Base-by-base conservation (phyloP, 2,888 invertebrate genomes). In the Papilio elwesi region DNA sequence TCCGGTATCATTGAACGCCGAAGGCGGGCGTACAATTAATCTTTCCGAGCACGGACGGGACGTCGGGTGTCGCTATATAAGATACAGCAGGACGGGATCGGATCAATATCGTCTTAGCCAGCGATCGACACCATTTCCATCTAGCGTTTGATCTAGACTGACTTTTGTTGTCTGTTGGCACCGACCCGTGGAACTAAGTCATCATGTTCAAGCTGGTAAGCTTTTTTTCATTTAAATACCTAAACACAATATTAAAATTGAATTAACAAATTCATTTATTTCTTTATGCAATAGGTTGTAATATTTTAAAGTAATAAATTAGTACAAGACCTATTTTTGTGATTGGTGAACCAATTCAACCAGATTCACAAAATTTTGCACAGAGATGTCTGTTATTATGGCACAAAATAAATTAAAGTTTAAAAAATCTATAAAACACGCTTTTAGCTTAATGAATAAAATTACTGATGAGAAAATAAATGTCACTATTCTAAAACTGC, bases 191-290 rank as follows among this genome's bases (percentile, higher is more conserved):
- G 63, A 57, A 69, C 67, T 57, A 68, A 52, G 59, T 75, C 83
- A 86, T 78, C 75, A 93, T 93, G 92, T 85, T 82, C 71, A 93
- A 92, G 82, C 78, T 90, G 89, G 93, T 93, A 80, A 91, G 92
- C 71, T 65, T 52, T 49, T 26, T 65, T 38, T 8, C 13, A 26
- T 49, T 15, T 43, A 43, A 43, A 6, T 6, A 43, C 43, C 26
- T 53, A 11, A 53, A 5, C 13, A 9, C 4, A 63, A 13, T 43
- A n/a, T 12, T 16, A 16, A 53, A 43, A 57, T 26, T 57, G 26
- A 13, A 13, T 38, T 59, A 13, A 59, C 6, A 38, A 3, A n/a
- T n/a, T 26, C 26, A 26, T 26, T 26, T 26, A 1, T 26, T 26
- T 26, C 26, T 26, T 26, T 26, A 26, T 26, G 26, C 4, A 26